phyloP scores from a whole-genome alignment of 1,140 invertebrate species.

The Achroia grisella region DNA sequence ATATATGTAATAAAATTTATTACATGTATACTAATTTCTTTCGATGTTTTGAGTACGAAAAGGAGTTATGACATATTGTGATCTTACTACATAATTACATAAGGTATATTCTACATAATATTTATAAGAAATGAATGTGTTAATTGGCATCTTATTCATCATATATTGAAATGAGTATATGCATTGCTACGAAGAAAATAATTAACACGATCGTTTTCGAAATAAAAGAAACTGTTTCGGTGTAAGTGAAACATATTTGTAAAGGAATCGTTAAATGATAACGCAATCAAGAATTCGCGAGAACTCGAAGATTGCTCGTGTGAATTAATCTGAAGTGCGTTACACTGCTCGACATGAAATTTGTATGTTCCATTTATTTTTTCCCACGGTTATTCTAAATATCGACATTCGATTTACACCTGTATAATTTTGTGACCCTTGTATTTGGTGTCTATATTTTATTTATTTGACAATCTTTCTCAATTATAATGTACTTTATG shows the following conservation, averaged over 20 bases:
- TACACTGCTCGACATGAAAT: not conserved
- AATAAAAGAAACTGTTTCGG: not conserved
- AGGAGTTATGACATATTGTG: no score
- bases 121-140: no score
- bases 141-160: no score
- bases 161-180: no score
- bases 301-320: slow-evolving; percentile 10
- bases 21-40: no score
- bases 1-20: no score
- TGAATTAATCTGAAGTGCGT: slow-evolving; percentile 12
- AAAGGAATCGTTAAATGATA: slow-evolving; percentile 10
- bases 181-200: not conserved
- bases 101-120: no score
- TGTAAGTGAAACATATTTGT: slow-evolving; percentile 1
- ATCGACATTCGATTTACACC: no score
- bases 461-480: not conserved
- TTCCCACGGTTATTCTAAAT: not conserved
- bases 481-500: not conserved
- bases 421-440: no score
- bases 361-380: not conserved
- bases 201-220: no score
- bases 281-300: slow-evolving; percentile 10
- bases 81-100: no score
- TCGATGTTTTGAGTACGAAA: no score
- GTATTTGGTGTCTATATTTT: not conserved